Base-by-base conservation (phyloP, 2,888 invertebrate species). In the Loripinus fragilis region DNA sequence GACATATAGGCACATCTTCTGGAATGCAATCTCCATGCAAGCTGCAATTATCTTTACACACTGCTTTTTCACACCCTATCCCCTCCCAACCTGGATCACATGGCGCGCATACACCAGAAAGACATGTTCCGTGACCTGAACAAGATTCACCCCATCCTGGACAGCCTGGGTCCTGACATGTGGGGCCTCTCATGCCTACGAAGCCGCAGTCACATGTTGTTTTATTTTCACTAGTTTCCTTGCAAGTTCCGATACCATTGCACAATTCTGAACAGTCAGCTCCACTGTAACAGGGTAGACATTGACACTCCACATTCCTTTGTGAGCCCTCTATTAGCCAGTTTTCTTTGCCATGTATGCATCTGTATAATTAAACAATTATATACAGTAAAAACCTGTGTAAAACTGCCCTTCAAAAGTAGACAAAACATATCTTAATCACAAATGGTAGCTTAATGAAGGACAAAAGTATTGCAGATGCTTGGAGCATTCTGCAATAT, bases 221-320 rank as follows among this genome's bases (percentile, higher is more conserved):
- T 12, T 67, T 1, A 12, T 76, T 76, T 69, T 89, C 88, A 10
- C 65, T 1, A 12, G 78, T 76, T 69, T 89, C 88, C 28, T 73
- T 73, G 3, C 89, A 89, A 2, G 42, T 45, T 8, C n/a, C 45
- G 5, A 78, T 79, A n/a, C 81, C 78, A 41, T 84, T 85, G 67
- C 90, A 90, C 7, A 81, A 76, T 1, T 45, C 25, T 23, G 86
- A 85, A 78, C 90, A 90, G 30, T 76, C 76, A 10, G 70, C 48
- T 1, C 90, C 90, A 77, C 69, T 83, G 81, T 89, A 90, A 75
- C 90, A 90, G 0, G 82, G 60, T 8, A 87, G 80, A 76, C 90
- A 90, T 2, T 78, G 48, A 75, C 90, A 90, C n/a, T 55, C 28
- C 48, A 83, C 80, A 30, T 23, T 60, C 66, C 83, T 80, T 38